Evolutionary conservation across 1,140 invertebrate genomes (phyloP), one percentile per base, ranked within the genome.

Genomic region (Varroa destructor): DNA sequence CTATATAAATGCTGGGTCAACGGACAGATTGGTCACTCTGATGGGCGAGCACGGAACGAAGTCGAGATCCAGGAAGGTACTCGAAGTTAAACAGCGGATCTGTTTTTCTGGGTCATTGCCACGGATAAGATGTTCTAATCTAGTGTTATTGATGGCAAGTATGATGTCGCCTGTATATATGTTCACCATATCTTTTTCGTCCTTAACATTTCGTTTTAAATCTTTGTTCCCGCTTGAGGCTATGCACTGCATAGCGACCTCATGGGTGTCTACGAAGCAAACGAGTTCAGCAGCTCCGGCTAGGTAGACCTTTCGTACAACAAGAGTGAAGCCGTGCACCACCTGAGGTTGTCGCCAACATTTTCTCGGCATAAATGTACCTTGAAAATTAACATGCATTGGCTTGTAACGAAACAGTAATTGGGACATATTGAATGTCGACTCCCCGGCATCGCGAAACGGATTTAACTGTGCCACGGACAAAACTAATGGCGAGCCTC

Each of bases 381-480:
- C 40, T 4, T 37, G 10, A 10, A 67, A 40, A 2, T 40, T 12
- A 12, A 67, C 3, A 40, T 14, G 10, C 12, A 37, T 37, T 14
- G 61, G n/a, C 46, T 40, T n/a, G 36, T 25, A 46, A 40, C 40
- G 40, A 46, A 43, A 36, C 37, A 46, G 12, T 12, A 43, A 40
- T 5, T 67, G 40, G 14, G 40, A 12, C 37, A 67, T 40, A 37
- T 37, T 67, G 3, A 67, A 40, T 1, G 61, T 67, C 37, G 12
- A 12, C 37, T 67, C 61, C 12, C 36, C 61, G 14, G 46, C 10
- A 1, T 67, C 61, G 12, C 61, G 10, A 37, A 67, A 67, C 12
- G 61, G 61, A 46, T 67, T 67, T 12, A 12, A 12, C 61, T 67
- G 61, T 8, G 61, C 61, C 61, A 67, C 61, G 12, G 61, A 43